Evolutionary conservation across 2,113 vertebrate species (phyloP).

Genomic region (Spizaetus ornatus): DNA sequence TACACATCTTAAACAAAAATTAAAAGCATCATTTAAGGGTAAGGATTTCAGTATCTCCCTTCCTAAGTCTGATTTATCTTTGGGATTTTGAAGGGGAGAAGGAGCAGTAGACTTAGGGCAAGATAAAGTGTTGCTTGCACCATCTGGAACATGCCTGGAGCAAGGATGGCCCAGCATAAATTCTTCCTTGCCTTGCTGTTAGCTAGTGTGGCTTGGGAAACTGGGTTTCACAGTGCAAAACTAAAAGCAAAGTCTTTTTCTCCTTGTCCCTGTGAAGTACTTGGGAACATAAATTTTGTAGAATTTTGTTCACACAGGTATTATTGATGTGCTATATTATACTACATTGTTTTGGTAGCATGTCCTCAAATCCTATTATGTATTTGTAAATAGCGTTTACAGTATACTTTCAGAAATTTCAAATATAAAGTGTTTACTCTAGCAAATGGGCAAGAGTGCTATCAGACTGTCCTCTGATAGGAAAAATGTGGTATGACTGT

Average conservation of each 20-base stretch:
- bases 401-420: neutral
- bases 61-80: neutral
- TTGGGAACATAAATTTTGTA: neutral
- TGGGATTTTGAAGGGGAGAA: neutral
- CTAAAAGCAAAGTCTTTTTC: neutral
- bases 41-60: neutral
- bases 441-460: neutral
- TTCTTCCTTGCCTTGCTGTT: neutral
- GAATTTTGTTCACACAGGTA: neutral
- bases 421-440: neutral
- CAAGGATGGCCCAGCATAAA: neutral
- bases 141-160: neutral
- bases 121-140: neutral
- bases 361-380: neutral
- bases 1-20: neutral
- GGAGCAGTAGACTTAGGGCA: neutral
- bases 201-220: neutral
- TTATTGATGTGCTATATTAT: neutral
- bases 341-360: neutral
- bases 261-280: neutral
- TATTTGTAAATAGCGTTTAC: neutral
- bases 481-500: neutral
- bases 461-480: neutral
- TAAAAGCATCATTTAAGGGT: neutral
- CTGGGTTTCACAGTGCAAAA: neutral